Base-by-base conservation (phyloP, 2,888 invertebrate genomes). In the Drosophila birchii region DNA sequence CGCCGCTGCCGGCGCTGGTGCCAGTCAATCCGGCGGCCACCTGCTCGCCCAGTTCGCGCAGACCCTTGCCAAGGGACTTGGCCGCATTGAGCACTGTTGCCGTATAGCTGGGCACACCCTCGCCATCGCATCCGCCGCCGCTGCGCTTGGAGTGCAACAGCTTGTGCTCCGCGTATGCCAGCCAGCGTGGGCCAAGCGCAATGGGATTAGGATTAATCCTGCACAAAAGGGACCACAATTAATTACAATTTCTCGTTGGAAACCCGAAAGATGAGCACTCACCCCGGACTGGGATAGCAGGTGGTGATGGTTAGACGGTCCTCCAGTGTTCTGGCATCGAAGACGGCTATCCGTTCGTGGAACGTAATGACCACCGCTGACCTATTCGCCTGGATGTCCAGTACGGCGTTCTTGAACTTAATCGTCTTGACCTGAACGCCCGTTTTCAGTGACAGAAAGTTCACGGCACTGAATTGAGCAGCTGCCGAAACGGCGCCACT, bases 21-120 rank as follows among this genome's bases (percentile, higher is more conserved):
- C 97, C 98, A 0, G 97, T 96, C 55, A 98, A 93, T 88, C 97
- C 98, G 82, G 96, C 97, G 0, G 98, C 98, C 45, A 98, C 97
- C 51, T 96, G 97, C 93, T 98, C 98, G 16, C 98, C 97, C 71
- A 98, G 94, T 68, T 97, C 97, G 0, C 97, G 95, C 59, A 98
- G 93, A 0, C 98, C 98, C 92, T 98, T 97, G 67, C 98, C 96
- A 41, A 98, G 94, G 23, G 97, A 97, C 93, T 98, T 98, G 20
- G 98, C 98, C 2, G 98, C 98, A 93, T 98, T 97, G 12, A 99
- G 94, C 59, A 98, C 97, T 0, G 98, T 97, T 1, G 98, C 98
- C 51, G 98, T 98, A 86, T 97, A 97, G 91, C 96, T 96, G 90
- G 97, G 95, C 16, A 96, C 96, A 16, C 97, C 97, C 91, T 97